A percentile compares a stretch with the other conserved stretches of the same genome.
These are phyloP conservation scores for Magallana ariakensis DNA, from an alignment of 1,140 invertebrate genomes.

Conservation along the genomic window DNA sequence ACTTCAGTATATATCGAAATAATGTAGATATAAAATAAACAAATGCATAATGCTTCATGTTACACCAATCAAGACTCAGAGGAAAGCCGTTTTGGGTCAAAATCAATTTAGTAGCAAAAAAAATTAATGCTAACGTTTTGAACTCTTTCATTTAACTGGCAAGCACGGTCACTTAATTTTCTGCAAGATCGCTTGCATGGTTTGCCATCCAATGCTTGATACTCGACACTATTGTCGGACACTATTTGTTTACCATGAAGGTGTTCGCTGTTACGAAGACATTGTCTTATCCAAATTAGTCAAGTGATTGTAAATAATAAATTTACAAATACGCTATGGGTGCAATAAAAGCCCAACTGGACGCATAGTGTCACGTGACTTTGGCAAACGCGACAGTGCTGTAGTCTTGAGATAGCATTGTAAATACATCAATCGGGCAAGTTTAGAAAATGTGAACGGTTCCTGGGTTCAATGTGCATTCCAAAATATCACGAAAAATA, in stretches of 20 bases:
- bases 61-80: too few relatives aligned
- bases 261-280: not conserved
- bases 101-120: too few relatives aligned
- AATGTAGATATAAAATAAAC: too few relatives aligned
- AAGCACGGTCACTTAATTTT: too few relatives aligned
- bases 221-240: not conserved
- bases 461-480: not conserved
- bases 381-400: not conserved
- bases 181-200: too few relatives aligned
- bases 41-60: too few relatives aligned
- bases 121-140: too few relatives aligned
- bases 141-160: too few relatives aligned
- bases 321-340: not conserved
- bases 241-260: not conserved
- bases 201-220: too few relatives aligned
- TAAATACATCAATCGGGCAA: conserved; percentile 8
- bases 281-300: conserved; percentile 14
- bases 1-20: too few relatives aligned
- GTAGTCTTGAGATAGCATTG: not conserved
- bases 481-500: not conserved
- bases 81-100: too few relatives aligned
- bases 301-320: conserved; percentile 14
- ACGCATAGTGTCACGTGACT: conserved; percentile 7
- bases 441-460: not conserved
- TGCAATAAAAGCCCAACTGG: not conserved